phyloP scores from a whole-genome alignment of 1,140 invertebrate genomes.

The Antheraea pernyi region DNA sequence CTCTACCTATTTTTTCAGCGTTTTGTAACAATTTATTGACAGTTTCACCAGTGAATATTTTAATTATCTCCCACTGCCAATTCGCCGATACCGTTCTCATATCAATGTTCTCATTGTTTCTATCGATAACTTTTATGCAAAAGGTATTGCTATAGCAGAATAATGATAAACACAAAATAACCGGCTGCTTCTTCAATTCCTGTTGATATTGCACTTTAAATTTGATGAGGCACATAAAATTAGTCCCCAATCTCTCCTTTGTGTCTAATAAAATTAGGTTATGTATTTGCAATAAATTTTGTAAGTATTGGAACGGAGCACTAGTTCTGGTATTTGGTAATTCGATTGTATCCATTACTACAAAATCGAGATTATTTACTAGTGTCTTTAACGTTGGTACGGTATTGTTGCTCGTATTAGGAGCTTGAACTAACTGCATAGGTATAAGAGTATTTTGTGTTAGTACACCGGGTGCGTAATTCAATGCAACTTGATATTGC shows the following conservation, averaged over 20 bases:
- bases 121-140: slow-evolving; percentile 50
- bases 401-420: background rate
- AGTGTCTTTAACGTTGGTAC: background rate
- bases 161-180: slow-evolving; percentile 46
- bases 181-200: slow-evolving; percentile 30
- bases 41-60: slow-evolving; percentile 47
- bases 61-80: slow-evolving; percentile 71
- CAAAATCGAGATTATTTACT: slow-evolving; percentile 20
- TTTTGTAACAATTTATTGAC: slow-evolving; percentile 39
- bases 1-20: slow-evolving; percentile 40
- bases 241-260: slow-evolving; percentile 12
- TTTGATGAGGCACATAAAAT: slow-evolving; percentile 49
- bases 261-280: slow-evolving; percentile 43
- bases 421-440: background rate
- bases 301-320: slow-evolving; percentile 55
- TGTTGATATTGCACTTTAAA: slow-evolving; percentile 57
- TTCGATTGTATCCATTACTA: slow-evolving; percentile 51
- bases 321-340: slow-evolving; percentile 54
- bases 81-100: slow-evolving; percentile 45
- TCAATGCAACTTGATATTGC: background rate
- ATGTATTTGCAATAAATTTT: slow-evolving; percentile 48
- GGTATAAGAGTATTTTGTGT: background rate
- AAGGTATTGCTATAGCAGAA: slow-evolving; percentile 38
- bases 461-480: background rate
- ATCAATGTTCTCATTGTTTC: slow-evolving; percentile 33